A percentile compares a stretch with the other conserved stretches of the same genome.
Evolutionary conservation across 2,797 vertebrate species (phyloP).

Genomic region (Gymnothorax reevesii): DNA sequence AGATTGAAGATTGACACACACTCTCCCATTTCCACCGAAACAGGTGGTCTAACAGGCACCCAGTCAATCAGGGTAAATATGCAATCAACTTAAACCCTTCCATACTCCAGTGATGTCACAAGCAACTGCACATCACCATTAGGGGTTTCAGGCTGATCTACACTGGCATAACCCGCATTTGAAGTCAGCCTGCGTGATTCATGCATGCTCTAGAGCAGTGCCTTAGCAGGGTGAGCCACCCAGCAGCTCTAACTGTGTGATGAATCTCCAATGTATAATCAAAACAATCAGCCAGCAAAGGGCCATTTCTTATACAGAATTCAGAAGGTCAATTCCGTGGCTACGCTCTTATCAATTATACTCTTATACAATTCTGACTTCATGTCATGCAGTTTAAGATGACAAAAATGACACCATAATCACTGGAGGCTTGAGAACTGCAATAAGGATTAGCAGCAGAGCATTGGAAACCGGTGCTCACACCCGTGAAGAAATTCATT

Average conservation of each 20-base stretch:
- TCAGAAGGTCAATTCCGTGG: neutral
- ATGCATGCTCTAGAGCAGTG: neutral
- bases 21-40: neutral
- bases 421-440: neutral
- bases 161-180: neutral
- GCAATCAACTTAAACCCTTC: neutral
- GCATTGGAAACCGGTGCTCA: neutral
- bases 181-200: neutral
- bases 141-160: neutral
- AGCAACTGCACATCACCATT: neutral
- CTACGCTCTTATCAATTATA: neutral
- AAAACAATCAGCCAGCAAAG: neutral
- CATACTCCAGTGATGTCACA: neutral
- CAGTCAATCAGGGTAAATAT: too few species aligned
- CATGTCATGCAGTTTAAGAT: neutral
- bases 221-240: neutral
- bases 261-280: neutral
- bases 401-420: too few species aligned
- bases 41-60: neutral
- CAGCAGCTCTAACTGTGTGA: neutral
- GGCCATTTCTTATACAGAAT: neutral
- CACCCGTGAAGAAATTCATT: slow-evolving; percentile 29
- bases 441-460: neutral
- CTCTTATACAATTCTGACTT: neutral
- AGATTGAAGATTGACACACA: neutral